These are phyloP conservation scores for Elymnias hypermnestra DNA, from an alignment of 1,140 invertebrate genomes.

Conservation along the genomic window DNA sequence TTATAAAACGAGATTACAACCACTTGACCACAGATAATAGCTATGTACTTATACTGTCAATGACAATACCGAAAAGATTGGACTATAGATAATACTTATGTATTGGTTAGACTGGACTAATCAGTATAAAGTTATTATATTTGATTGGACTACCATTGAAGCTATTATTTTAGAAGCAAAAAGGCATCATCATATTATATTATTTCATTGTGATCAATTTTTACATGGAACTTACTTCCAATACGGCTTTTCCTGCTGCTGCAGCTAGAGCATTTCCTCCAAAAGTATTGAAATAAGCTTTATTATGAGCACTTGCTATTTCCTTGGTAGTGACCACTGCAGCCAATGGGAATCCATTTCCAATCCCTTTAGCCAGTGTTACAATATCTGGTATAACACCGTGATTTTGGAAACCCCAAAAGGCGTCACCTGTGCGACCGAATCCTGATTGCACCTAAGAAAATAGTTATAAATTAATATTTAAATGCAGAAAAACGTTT, in stretches of 20 bases:
- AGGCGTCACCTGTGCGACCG: conserved; percentile 93
- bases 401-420: conserved; percentile 96
- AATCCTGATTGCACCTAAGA: conserved; percentile 95
- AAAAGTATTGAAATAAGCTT: conserved; percentile 97
- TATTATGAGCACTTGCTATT: conserved; percentile 85
- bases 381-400: conserved; percentile 94
- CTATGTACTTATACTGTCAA: too few relatives aligned
- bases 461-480: neutral
- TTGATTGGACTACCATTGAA: too few relatives aligned
- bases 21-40: too few relatives aligned
- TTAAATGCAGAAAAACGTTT: neutral
- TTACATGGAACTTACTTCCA: conserved; percentile 91
- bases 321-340: conserved; percentile 94
- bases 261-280: conserved; percentile 96
- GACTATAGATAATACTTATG: too few relatives aligned
- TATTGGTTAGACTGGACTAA: too few relatives aligned
- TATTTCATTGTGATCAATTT: too few relatives aligned
- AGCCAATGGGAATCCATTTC: conserved; percentile 95
- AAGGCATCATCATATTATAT: too few relatives aligned
- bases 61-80: too few relatives aligned
- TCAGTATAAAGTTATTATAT: too few relatives aligned
- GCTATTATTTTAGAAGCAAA: too few relatives aligned
- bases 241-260: conserved; percentile 90
- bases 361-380: conserved; percentile 92
- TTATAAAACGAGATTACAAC: too few relatives aligned